Evolutionary conservation across 2,113 vertebrate species (phyloP).

Genomic region (Speoplatyrhinus poulsoni): DNA sequence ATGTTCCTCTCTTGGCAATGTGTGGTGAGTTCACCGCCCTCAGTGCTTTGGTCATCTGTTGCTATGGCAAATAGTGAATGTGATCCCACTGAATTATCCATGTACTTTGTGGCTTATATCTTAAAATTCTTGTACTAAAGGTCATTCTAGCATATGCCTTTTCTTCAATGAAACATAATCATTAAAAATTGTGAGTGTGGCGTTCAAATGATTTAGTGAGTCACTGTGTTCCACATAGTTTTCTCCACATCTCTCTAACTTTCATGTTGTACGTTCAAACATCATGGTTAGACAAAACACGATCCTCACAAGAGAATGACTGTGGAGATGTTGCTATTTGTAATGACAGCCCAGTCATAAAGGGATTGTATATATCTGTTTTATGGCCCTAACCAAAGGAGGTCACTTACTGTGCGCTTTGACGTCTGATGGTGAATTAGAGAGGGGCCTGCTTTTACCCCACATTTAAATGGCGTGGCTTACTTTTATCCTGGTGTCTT

Average conservation of each 20-base stretch:
- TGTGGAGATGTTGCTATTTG: slow-evolving; percentile 45
- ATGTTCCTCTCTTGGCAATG: too few relatives aligned
- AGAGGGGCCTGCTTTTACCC: slow-evolving; percentile 42
- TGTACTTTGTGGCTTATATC: too few relatives aligned
- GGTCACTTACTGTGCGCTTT: slow-evolving; percentile 57
- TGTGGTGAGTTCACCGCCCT: too few relatives aligned
- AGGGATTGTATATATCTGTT: slow-evolving; percentile 34
- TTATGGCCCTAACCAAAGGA: slow-evolving; percentile 47
- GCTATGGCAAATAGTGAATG: too few relatives aligned
- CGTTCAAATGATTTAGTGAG: slow-evolving; percentile 43
- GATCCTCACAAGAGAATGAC: slow-evolving; percentile 45
- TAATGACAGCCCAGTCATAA: slow-evolving; percentile 32
- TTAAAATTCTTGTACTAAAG: too few relatives aligned
- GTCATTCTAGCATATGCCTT: too few relatives aligned
- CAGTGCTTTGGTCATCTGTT: too few relatives aligned
- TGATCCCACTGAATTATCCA: too few relatives aligned
- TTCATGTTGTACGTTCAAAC: slow-evolving; percentile 47
- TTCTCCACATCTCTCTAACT: slow-evolving; percentile 25
- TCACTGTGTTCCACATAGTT: slow-evolving; percentile 39
- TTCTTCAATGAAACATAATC: too few relatives aligned
- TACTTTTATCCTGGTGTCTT: slow-evolving; percentile 34
- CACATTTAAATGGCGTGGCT: slow-evolving; percentile 51
- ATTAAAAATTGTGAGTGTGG: slow-evolving; percentile 32
- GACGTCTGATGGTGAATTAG: slow-evolving; percentile 58
- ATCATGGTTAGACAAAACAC: slow-evolving; percentile 64